Percentiles rank a stretch among this genome's conserved stretches.
Conservation (phyloP, 2,888 invertebrate genomes). For the Macroteleia sp. region DNA sequence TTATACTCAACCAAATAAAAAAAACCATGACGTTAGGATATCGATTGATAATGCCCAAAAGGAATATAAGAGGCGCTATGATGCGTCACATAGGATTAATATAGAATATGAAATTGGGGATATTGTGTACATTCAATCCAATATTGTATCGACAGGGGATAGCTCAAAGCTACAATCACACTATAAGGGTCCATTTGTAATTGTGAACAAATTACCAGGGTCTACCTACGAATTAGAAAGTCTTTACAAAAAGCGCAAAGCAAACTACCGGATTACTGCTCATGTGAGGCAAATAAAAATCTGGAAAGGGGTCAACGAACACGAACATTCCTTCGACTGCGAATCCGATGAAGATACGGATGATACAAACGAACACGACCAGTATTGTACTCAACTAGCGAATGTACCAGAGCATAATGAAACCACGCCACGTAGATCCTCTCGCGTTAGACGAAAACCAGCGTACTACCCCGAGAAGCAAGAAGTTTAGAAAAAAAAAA, state of each 20-base stretch:
- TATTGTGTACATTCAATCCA: slow-evolving; percentile 8
- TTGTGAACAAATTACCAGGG: neutral
- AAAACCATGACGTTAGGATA: neutral
- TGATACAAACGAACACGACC: neutral
- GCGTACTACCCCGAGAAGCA: no score
- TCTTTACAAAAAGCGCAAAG: neutral
- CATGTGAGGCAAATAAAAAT: slow-evolving; percentile 14
- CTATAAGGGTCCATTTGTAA: slow-evolving; percentile 15
- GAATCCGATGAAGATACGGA: neutral
- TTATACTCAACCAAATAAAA: neutral
- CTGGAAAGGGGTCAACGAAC: neutral
- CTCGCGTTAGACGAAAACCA: no score
- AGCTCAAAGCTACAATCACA: slow-evolving; percentile 17
- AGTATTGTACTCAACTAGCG: no score
- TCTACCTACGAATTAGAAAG: neutral
- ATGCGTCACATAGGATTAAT: neutral
- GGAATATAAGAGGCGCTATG: slow-evolving; percentile 1
- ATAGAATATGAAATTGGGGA: slow-evolving; percentile 8
- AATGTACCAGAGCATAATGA: no score
- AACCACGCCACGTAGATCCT: no score
- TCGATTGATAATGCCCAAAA: slow-evolving; percentile 2
- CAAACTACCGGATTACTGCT: neutral
- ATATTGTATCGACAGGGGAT: slow-evolving; percentile 8
- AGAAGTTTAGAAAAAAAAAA: no score
- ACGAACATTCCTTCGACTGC: neutral